Evolutionary conservation across 2,888 invertebrate species (phyloP).

Genomic region (Erebia aethiops): DNA sequence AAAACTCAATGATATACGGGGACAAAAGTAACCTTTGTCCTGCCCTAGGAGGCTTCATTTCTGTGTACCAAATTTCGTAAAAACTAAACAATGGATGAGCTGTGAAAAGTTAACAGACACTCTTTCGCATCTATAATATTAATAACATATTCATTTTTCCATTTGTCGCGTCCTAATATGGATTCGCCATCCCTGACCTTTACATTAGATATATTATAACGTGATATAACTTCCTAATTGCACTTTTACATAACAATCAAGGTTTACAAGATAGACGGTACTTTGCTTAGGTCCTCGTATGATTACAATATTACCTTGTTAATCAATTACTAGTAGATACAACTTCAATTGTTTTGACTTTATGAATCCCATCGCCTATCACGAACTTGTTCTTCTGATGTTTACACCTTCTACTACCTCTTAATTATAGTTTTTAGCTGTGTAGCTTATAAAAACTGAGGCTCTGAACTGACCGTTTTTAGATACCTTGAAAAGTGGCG

Average conservation of each 20-base stretch:
- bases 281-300: neutral
- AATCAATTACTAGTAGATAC: neutral
- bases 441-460: neutral
- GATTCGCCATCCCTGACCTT: neutral
- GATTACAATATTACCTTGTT: neutral
- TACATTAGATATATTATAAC: neutral
- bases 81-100: no score
- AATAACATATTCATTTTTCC: neutral
- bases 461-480: neutral
- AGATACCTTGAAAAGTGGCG: no score
- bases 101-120: neutral
- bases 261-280: neutral
- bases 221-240: neutral
- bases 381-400: neutral
- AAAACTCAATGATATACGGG: no score
- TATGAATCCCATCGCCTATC: neutral
- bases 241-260: neutral
- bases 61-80: no score
- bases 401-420: neutral
- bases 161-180: neutral
- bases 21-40: no score
- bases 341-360: slow-evolving; percentile 15
- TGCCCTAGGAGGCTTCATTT: no score
- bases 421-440: neutral
- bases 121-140: neutral